Base-by-base conservation (phyloP, 2,888 invertebrate species). In the Cryptocephalus moraei region DNA sequence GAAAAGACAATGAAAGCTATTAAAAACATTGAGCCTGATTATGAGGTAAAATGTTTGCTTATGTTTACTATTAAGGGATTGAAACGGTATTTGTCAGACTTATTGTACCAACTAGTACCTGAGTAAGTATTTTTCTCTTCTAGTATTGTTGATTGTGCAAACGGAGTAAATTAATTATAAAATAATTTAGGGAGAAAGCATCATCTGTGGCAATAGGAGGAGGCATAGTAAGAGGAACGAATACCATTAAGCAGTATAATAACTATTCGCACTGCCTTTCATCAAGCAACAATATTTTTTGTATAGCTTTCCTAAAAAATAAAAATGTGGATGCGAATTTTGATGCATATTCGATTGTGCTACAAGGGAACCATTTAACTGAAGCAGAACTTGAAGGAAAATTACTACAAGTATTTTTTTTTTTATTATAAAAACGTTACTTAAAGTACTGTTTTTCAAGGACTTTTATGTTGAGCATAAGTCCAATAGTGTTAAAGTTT, bases 331-430 rank as follows among this genome's bases (percentile, higher is more conserved):
- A 41, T 31, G 51, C 59, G 38, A 54, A 61, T 47, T 66, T 65
- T 48, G 56, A 59, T 51, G 61, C 65, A 3, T 62, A 56, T 49
- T 66, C 65, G 8, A 54, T 53, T 51, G 63, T 65, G 10, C 63
- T 66, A 36, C 53, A 48, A 33, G 63, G 60, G 11, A 52, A 55
- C 50, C 58, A 60, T 41, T 49, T 62, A 13, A 51, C 59, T 6
- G 56, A 56, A 45, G 52, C 59, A 32, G 63, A 61, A 47, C 60
- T 65, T 51, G 56, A 60, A 50, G 47, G 54, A 31, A 51, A 63
- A 53, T 49, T 66, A 40, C 13, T 50, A 38, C 53, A 62, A 56
- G 65, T 64, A 56, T 39, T 41, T 39, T 43, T 32, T 22, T 36
- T 45, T 12, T 12, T 46, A 31, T 11, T 49, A 9, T 10, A 32